phyloP scores from a whole-genome alignment of 2,113 vertebrate species.

The Grantiella picta region DNA sequence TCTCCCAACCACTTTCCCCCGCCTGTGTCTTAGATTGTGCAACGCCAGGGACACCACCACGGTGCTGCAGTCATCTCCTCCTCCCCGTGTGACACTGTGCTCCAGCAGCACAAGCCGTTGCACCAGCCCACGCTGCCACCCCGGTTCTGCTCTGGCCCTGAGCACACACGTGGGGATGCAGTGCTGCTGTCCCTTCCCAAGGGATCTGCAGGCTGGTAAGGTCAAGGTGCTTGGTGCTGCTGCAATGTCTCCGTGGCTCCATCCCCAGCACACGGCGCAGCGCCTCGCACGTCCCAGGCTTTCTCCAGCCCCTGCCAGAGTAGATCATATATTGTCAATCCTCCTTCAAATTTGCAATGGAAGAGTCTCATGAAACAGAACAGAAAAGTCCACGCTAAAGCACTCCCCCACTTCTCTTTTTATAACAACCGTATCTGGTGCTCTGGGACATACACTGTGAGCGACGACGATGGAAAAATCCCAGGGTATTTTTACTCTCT shows the following conservation, averaged over 20 bases:
- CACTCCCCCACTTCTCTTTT: conserved; percentile 70
- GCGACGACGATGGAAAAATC: conserved; percentile 57
- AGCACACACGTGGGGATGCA: neutral
- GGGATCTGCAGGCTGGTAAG: neutral
- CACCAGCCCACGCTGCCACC: neutral
- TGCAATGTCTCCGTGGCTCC: neutral
- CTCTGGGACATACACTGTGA: conserved; percentile 45
- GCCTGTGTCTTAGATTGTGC: neutral
- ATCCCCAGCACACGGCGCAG: neutral
- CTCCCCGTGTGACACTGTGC: neutral
- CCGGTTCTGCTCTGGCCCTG: neutral
- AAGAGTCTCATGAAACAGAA: conserved; percentile 57
- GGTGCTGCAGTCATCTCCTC: neutral
- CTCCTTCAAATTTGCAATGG: neutral
- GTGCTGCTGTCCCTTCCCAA: neutral
- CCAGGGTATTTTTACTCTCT: conserved; percentile 63
- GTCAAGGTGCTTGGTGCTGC: neutral
- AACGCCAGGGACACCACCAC: rapidly evolving
- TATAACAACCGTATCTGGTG: conserved; percentile 63
- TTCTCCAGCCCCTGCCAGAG: conserved; percentile 12
- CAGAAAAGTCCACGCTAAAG: conserved; percentile 52
- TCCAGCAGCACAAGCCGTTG: neutral
- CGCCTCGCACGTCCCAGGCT: neutral
- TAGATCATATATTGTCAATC: conserved; percentile 13
- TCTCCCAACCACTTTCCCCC: neutral